phyloP scores from a whole-genome alignment of 2,797 vertebrate genomes.

The Anniella stebbinsi region DNA sequence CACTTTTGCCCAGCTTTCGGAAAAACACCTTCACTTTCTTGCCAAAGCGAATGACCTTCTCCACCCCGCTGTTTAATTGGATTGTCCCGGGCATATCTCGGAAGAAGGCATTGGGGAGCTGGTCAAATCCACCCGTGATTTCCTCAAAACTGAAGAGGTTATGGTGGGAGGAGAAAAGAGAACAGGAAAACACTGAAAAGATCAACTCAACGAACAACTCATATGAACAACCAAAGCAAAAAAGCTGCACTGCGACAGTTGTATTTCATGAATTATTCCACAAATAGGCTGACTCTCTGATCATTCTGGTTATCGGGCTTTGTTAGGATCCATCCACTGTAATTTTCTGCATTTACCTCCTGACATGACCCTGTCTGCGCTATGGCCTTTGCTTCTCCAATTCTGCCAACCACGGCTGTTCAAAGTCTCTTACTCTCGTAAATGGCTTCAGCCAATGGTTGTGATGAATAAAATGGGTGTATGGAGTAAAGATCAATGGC shows the following conservation, averaged over 20 bases:
- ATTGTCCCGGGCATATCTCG: constrained; percentile 77
- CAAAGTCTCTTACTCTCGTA: neutral
- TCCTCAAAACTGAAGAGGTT: constrained; percentile 81
- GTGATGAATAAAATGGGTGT: neutral
- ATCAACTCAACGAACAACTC: neutral
- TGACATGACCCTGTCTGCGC: neutral
- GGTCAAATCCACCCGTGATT: constrained; percentile 83
- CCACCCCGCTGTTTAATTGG: constrained; percentile 79
- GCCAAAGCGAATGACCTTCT: constrained; percentile 71
- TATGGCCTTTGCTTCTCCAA: neutral
- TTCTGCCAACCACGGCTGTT: neutral
- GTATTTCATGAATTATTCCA: neutral
- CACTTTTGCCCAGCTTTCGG: neutral
- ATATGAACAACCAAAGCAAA: no score
- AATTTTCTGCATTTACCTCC: neutral
- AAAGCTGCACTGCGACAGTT: neutral
- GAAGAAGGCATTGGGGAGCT: constrained; percentile 77
- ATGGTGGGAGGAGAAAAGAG: neutral
- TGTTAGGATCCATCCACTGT: neutral
- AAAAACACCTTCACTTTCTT: constrained; percentile 76
- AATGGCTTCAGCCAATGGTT: neutral
- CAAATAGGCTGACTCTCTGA: neutral
- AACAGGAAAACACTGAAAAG: neutral
- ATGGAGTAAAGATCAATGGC: neutral
- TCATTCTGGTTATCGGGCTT: neutral